Conservation (phyloP, 2,888 invertebrate genomes). For the Drosophila mayaguana region DNA sequence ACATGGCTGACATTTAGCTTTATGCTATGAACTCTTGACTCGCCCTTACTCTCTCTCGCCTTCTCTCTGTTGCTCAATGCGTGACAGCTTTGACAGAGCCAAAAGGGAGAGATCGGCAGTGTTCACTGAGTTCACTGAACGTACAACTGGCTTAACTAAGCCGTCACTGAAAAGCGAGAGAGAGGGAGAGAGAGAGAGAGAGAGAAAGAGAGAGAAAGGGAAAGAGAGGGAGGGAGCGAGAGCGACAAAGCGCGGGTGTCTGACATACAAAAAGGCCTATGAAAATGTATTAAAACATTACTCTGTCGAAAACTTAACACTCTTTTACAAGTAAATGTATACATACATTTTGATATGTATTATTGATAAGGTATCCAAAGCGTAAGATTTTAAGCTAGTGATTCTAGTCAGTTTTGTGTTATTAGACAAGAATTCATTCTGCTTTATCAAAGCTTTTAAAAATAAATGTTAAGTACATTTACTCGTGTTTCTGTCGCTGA, state of each 20-base stretch:
- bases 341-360: no score
- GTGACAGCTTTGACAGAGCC: constrained; percentile 67
- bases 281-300: not conserved
- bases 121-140: constrained; percentile 71
- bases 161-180: constrained; percentile 19
- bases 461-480: no score
- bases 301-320: not conserved
- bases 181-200: not conserved
- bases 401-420: no score
- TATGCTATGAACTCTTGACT: constrained; percentile 56
- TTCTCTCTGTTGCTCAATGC: constrained; percentile 35
- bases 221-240: not conserved
- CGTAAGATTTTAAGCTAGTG: no score
- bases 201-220: not conserved
- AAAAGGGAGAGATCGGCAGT: constrained; percentile 47
- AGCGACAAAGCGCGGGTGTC: constrained; percentile 51
- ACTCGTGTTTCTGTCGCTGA: no score
- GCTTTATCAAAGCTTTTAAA: no score
- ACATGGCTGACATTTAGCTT: constrained; percentile 66
- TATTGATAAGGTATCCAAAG: no score
- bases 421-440: no score
- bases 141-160: constrained; percentile 46
- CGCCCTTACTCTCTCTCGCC: constrained; percentile 20
- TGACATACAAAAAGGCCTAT: constrained; percentile 37
- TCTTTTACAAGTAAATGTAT: not conserved